A percentile compares a stretch with the other conserved stretches of the same genome.
These are phyloP conservation scores for Apogon hyalosoma DNA, from an alignment of 2,797 vertebrate species.

Conservation along the genomic window DNA sequence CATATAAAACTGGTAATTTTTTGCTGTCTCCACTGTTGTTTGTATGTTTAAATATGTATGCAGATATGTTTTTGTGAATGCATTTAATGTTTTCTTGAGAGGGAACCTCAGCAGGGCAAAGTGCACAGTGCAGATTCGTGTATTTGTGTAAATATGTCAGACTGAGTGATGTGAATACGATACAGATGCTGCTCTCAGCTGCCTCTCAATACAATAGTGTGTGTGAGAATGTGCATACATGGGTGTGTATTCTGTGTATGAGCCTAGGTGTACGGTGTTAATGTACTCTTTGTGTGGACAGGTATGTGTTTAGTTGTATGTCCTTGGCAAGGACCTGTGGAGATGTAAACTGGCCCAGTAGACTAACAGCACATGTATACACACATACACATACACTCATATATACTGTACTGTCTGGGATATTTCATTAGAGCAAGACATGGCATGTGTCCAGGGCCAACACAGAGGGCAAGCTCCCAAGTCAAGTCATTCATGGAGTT, in stretches of 20 bases:
- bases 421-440: constrained; percentile 75
- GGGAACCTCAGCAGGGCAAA: constrained; percentile 49
- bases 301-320: constrained; percentile 39
- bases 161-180: constrained; percentile 44
- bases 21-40: constrained; percentile 23
- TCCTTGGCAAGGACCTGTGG: constrained; percentile 60
- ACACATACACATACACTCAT: constrained; percentile 1
- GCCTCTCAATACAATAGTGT: constrained; percentile 38
- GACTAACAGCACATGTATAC: constrained; percentile 1
- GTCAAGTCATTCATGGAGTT: constrained; percentile 58
- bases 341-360: constrained; percentile 47
- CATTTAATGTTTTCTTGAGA: constrained; percentile 28
- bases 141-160: constrained; percentile 69
- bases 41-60: constrained; percentile 34
- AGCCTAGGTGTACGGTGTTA: constrained; percentile 12
- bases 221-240: not conserved
- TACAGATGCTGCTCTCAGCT: constrained; percentile 47
- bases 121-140: constrained; percentile 45
- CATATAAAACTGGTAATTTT: constrained; percentile 18
- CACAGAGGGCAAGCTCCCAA: constrained; percentile 56
- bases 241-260: constrained; percentile 30
- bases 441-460: constrained; percentile 62
- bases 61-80: constrained; percentile 30
- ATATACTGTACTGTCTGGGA: constrained; percentile 38
- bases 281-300: constrained; percentile 30